A percentile compares a stretch with the other conserved stretches of the same genome.
These are phyloP conservation scores for Saccostrea glomerata DNA, from an alignment of 1,140 invertebrate species.

Conservation along the genomic window DNA sequence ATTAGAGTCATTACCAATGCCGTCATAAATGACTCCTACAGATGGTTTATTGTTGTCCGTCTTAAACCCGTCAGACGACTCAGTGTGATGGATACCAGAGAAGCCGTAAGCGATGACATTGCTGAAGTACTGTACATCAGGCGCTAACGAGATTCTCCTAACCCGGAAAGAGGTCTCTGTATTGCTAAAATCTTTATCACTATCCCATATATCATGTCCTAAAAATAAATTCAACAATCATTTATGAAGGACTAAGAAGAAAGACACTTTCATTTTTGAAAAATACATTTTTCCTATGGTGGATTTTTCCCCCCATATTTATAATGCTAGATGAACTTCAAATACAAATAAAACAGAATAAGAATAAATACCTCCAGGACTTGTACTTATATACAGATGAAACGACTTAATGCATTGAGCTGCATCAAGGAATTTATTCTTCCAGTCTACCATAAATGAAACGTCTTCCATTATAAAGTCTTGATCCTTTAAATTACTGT, in stretches of 20 bases:
- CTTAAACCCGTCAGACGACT: constrained; percentile 52
- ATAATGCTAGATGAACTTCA: not conserved
- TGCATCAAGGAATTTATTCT: constrained; percentile 46
- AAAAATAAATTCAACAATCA: not conserved
- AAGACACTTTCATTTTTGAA: not conserved
- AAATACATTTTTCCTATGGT: not conserved
- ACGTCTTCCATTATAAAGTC: constrained; percentile 26
- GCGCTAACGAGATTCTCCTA: not conserved
- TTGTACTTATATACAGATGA: constrained; percentile 45
- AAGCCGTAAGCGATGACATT: constrained; percentile 42
- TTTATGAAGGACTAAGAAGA: not conserved
- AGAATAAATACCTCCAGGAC: constrained; percentile 42
- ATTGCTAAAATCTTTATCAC: not conserved
- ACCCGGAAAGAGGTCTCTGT: not conserved
- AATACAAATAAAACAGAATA: not conserved
- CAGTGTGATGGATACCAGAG: constrained; percentile 33
- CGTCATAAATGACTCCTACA: constrained; percentile 53
- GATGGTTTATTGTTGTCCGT: constrained; percentile 46
- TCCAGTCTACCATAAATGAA: constrained; percentile 46
- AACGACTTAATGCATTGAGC: constrained; percentile 26
- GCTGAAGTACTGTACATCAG: constrained; percentile 40
- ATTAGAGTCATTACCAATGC: constrained; percentile 43
- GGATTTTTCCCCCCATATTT: not conserved
- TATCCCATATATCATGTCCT: constrained; percentile 29
- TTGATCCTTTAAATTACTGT: constrained; percentile 29